Base-by-base conservation (phyloP, 2,113 vertebrate species). In the Lophura nycthemera region DNA sequence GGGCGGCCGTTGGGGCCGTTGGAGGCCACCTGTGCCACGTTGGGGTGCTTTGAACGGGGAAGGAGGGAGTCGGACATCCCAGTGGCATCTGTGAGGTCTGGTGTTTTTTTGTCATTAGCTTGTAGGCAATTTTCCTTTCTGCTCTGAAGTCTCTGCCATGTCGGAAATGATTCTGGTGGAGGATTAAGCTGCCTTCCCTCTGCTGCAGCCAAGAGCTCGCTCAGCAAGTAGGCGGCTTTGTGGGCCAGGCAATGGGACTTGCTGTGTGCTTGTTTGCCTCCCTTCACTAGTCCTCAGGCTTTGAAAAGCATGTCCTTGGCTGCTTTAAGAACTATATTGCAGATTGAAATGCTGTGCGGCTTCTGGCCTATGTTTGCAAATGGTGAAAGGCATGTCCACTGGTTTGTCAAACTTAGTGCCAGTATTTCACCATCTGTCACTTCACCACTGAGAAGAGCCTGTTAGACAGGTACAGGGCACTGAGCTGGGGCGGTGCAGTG, bases 171-270 rank as follows among this genome's bases (percentile, higher is more conserved):
- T n/a, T 85, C 8, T 10, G 32, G 45, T 52, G 76, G 69, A 59
- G 30, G 36, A 82, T 17, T 18, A 22, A 69, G 13, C 59, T 54
- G 17, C 59, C 30, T 76, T 91, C 30, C 42, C 61, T 75, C 7
- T 25, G 1, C 45, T 78, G 61, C 77, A 72, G 70, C 1, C 60
- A 14, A 71, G 73, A 77, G 77, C 43, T 48, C 47, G 4, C 0
- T 47, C 56, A 43, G 83, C 6, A 6, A 36, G 22, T 61, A 66
- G 90, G 50, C 65, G 56, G 52, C 77, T 88, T 66, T 50, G 50
- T 57, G 83, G 67, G n/a, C 59, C 5, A n/a, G 52, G 67, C 30
- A 17, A 24, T 24, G 0, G 0, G 27, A 24, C 10, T 20, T 16
- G 8, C 21, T 63, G 63, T 45, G 38, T 79, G 54, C 40, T 48